These are phyloP conservation scores for Tryphoninae sp. DNA, from an alignment of 2,888 invertebrate species.

Conservation along the genomic window DNA sequence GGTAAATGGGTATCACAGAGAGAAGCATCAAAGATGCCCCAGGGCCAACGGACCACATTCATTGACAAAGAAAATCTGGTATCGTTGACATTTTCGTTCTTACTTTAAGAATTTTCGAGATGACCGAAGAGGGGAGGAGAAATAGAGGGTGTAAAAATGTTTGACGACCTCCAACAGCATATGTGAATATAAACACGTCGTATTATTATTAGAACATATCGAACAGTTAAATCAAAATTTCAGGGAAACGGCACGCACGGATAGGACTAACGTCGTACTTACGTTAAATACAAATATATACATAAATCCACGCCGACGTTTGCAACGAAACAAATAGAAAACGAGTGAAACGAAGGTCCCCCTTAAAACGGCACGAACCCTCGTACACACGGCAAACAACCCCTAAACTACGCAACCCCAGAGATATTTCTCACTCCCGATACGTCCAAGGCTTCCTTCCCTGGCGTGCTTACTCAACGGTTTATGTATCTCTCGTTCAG, in stretches of 20 bases:
- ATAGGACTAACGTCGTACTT: slow-evolving; percentile 22
- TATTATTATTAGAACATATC: slow-evolving; percentile 68
- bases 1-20: slow-evolving; percentile 54
- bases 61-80: slow-evolving; percentile 5
- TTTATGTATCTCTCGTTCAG: slow-evolving; percentile 67
- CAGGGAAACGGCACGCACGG: slow-evolving; percentile 65
- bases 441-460: slow-evolving; percentile 31
- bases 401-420: slow-evolving; percentile 70
- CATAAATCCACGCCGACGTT: slow-evolving; percentile 36
- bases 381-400: slow-evolving; percentile 74
- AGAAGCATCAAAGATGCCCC: slow-evolving; percentile 34
- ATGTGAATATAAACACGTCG: slow-evolving; percentile 56
- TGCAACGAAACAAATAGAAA: slow-evolving; percentile 54
- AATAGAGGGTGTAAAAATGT: slow-evolving; percentile 27
- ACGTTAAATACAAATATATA: slow-evolving; percentile 18
- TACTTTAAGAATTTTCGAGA: slow-evolving; percentile 16
- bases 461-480: slow-evolving; percentile 64
- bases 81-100: neutral
- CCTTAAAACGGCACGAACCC: slow-evolving; percentile 73
- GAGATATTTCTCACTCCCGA: slow-evolving; percentile 22
- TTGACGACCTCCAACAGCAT: slow-evolving; percentile 35
- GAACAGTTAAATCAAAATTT: slow-evolving; percentile 68
- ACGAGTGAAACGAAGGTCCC: slow-evolving; percentile 43
- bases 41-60: slow-evolving; percentile 40
- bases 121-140: neutral